Evolutionary conservation across 2,797 vertebrate genomes (phyloP).

Genomic region (Pangasius djambal): DNA sequence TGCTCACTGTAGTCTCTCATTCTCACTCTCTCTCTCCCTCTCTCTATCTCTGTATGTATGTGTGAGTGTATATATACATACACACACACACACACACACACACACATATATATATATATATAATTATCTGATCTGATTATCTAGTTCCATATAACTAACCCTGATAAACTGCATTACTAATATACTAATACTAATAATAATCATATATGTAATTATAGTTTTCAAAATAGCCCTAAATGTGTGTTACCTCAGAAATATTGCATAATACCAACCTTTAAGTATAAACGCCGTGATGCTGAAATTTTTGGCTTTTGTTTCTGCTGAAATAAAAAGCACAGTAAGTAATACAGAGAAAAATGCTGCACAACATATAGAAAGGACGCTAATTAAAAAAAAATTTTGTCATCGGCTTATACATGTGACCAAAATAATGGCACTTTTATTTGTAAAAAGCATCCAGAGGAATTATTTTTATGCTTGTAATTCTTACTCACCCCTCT

Average conservation of each 20-base stretch:
- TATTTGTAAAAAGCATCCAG: background rate
- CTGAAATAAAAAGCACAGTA: background rate
- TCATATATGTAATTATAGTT: background rate
- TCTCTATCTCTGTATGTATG: too few species aligned
- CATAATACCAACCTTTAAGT: constrained; percentile 28
- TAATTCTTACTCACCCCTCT: constrained; percentile 14
- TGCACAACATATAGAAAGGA: background rate
- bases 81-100: too few species aligned
- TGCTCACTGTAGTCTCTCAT: too few species aligned
- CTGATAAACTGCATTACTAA: background rate
- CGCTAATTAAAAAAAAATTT: too few species aligned
- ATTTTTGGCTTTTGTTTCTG: constrained; percentile 32
- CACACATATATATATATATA: too few species aligned
- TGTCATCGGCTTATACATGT: background rate
- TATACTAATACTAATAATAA: background rate
- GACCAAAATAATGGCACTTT: background rate
- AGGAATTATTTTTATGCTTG: background rate
- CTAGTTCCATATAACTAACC: too few species aligned
- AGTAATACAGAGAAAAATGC: background rate
- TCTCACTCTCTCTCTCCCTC: too few species aligned
- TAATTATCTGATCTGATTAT: too few species aligned
- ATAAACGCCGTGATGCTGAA: constrained; percentile 23
- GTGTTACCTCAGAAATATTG: background rate
- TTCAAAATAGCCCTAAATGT: background rate
- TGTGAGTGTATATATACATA: too few species aligned